Conservation (phyloP, 2,113 vertebrate genomes). For the Mormyrus lacerda region DNA sequence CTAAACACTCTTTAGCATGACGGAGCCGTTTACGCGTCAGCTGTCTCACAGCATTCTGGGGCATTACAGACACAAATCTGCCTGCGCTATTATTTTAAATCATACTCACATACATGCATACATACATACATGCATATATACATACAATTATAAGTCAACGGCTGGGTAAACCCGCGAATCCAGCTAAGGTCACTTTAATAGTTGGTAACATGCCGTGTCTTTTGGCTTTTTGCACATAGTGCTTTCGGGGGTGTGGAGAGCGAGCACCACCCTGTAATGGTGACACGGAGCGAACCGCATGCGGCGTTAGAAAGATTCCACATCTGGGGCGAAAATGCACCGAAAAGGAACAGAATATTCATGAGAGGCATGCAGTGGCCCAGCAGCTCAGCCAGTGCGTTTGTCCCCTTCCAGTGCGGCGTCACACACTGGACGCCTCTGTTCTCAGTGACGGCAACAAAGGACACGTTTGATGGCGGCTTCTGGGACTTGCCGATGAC, state of each 20-base stretch:
- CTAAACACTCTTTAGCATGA: not conserved
- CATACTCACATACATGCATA: not conserved
- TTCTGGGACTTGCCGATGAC: constrained; percentile 39
- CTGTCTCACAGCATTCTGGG: not conserved
- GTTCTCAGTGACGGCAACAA: constrained; percentile 47
- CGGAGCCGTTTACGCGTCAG: not conserved
- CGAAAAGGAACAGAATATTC: not conserved
- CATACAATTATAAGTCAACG: not conserved
- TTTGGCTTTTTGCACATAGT: not conserved
- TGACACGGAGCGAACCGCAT: too few relatives aligned
- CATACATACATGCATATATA: not conserved
- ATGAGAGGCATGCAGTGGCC: not conserved
- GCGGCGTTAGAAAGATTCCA: not conserved
- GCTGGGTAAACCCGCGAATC: not conserved
- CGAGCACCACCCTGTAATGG: not conserved
- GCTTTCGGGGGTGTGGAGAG: too few relatives aligned
- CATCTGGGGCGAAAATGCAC: not conserved
- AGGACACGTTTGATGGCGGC: constrained; percentile 51
- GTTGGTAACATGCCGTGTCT: not conserved
- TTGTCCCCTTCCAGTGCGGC: not conserved
- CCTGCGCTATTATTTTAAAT: not conserved
- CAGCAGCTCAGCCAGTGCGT: not conserved
- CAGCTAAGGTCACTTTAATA: not conserved
- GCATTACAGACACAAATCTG: not conserved
- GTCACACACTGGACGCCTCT: constrained; percentile 35